Evolutionary conservation across 2,113 vertebrate genomes (phyloP).

Genomic region (Lichenostomus cassidix): DNA sequence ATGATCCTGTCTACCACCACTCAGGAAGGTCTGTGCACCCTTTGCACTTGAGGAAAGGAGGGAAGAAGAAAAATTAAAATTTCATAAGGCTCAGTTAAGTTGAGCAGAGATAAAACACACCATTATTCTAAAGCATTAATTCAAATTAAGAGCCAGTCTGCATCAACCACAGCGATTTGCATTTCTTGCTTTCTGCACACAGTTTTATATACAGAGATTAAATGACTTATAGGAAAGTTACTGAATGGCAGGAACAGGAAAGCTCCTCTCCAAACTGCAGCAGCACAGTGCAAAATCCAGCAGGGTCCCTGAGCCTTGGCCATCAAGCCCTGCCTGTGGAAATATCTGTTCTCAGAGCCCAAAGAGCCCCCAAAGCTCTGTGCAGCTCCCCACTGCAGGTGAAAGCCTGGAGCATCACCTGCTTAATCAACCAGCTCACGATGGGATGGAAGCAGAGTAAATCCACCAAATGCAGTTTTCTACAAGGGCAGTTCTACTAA

Average conservation of each 20-base stretch:
- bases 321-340: background rate
- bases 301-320: background rate
- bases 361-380: background rate
- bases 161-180: background rate
- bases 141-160: background rate
- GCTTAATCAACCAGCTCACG: background rate
- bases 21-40: background rate
- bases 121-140: background rate
- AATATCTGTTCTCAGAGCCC: background rate
- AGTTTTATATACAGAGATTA: background rate
- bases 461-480: background rate
- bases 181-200: background rate
- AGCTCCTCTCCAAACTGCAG: background rate
- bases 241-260: background rate
- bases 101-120: background rate
- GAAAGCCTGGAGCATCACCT: background rate
- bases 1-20: background rate
- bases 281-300: background rate
- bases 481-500: background rate
- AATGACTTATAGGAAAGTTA: background rate
- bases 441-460: background rate
- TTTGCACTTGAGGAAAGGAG: background rate
- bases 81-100: background rate
- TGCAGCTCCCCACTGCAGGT: background rate
- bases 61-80: background rate